These are phyloP conservation scores for Bettongia penicillata DNA, from an alignment of 2,113 vertebrate species.

Conservation along the genomic window DNA sequence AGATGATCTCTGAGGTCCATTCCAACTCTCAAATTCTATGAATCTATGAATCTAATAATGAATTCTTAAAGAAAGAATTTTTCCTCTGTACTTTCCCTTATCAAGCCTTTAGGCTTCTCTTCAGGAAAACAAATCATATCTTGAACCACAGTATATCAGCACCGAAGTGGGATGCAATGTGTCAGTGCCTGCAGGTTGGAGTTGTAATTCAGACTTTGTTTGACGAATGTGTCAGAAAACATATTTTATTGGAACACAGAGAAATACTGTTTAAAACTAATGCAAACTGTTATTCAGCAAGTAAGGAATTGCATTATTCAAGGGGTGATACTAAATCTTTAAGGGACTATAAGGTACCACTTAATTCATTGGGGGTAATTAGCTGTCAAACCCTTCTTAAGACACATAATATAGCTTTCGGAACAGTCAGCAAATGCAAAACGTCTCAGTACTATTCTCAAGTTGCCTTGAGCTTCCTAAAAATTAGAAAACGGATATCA, in stretches of 20 bases:
- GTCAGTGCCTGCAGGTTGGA: background rate
- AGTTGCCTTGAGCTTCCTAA: background rate
- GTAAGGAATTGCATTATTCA: background rate
- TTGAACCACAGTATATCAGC: background rate
- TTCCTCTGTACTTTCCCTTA: constrained; percentile 10
- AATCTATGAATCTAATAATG: constrained; percentile 20
- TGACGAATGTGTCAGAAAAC: constrained; percentile 56
- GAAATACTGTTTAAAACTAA: constrained; percentile 11
- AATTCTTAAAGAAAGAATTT: constrained; percentile 3
- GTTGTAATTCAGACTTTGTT: constrained; percentile 30
- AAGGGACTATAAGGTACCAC: too few species aligned
- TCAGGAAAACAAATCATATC: constrained; percentile 55
- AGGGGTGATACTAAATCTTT: background rate
- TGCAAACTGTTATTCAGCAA: background rate
- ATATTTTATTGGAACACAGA: constrained; percentile 39
- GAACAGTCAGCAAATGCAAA: background rate
- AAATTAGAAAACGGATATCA: background rate
- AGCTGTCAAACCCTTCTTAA: background rate
- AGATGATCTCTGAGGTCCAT: background rate
- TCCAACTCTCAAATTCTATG: background rate
- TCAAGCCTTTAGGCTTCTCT: constrained; percentile 21
- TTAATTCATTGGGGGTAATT: background rate
- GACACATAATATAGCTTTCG: background rate
- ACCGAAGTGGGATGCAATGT: constrained; percentile 31
- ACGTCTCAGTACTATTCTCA: background rate